Base-by-base conservation (phyloP, 2,797 vertebrate genomes). In the Lates japonicus region DNA sequence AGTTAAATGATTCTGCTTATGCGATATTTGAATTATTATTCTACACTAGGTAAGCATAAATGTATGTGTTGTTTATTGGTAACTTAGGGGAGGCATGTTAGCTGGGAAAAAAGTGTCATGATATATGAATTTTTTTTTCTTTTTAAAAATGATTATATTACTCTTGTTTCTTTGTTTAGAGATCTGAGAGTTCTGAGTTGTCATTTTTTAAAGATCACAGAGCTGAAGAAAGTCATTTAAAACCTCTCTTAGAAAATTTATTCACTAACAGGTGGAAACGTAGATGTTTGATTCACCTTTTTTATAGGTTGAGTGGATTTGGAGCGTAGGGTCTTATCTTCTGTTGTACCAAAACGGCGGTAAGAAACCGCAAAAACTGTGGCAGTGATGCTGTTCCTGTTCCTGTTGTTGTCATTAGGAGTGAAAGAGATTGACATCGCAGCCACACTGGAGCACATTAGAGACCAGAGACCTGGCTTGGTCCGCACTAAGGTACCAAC, bases 391-490 rank as follows among this genome's bases (percentile, higher is more conserved):
- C 17, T 57, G 19, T 74, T 52, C 20, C 31, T 83, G 22, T 60
- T 82, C 2, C 14, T 70, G 62, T 68, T 76, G 52, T 64, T 78
- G 60, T 70, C 67, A 48, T 55, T 83, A 99, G 98, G 98, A 16
- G 98, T 99, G 84, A 99, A 99, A 89, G 98, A 99, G 92, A 99
- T 99, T 2, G 98, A 99, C 89, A 99, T 99, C 0, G 98, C 98
- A 17, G 98, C 98, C 65, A 95, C 98, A 0, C 90, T 99, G 94
- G 98, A 99, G 87, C 98, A 99, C 42, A 96, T 99, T 90, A 95
- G 98, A 78, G 98, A 99, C 92, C 98, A 99, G 94, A 96, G 98
- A 77, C 97, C 96, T 0, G 97, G 97, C 64, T 95, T 99, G 85
- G 98, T 99, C 77, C 96, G 95, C 89, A 97, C 98, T 49, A 99